Base-by-base conservation (phyloP, 2,888 invertebrate genomes). In the Megaustenia siamemsis region DNA sequence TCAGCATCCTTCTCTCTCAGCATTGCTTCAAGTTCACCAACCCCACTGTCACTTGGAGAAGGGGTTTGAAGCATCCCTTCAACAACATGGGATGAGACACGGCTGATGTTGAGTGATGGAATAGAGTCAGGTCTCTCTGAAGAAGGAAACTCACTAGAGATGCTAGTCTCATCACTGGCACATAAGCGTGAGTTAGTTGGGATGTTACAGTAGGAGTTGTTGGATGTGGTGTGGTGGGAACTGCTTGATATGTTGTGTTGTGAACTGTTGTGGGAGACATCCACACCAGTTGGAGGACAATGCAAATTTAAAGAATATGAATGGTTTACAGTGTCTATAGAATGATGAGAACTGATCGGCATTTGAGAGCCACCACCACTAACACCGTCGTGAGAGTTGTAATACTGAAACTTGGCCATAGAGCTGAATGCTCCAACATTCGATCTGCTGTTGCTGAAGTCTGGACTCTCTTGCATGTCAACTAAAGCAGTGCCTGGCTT, bases 21-120 rank as follows among this genome's bases (percentile, higher is more conserved):
- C 66, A 96, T 96, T 91, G 95, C 96, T 94, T 97, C 97, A 91
- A 97, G 94, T 92, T 97, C 97, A 4, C 93, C 92, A 43, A 97
- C 96, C 43, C 97, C 97, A 35, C 97, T 97, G 94, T 97, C 97
- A 53, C 97, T 97, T 5, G 97, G 97, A 12, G 97, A 97, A 0
- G 96, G 96, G 15, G 93, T 93, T 84, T 91, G 91, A 10, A 90
- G 87, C 28, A 84, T 69, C 78, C 89, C 91, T 83, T 90, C 89
- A 86, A 87, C 89, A n/a, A 56, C 24, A 40, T 81, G 85, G 5
- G 71, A 79, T 32, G 60, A 81, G 90, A 82, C 87, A 88, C 49
- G 88, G 85, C 84, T 83, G 18, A 43, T 38, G 63, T 60, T 71
- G 38, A 71, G 45, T 6, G 77, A 78, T 21, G 69, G 80, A 35